Percentiles rank a stretch among this genome's conserved stretches.
Evolutionary conservation across 2,888 invertebrate species (phyloP).

Genomic region (Microplitis deprimator): DNA sequence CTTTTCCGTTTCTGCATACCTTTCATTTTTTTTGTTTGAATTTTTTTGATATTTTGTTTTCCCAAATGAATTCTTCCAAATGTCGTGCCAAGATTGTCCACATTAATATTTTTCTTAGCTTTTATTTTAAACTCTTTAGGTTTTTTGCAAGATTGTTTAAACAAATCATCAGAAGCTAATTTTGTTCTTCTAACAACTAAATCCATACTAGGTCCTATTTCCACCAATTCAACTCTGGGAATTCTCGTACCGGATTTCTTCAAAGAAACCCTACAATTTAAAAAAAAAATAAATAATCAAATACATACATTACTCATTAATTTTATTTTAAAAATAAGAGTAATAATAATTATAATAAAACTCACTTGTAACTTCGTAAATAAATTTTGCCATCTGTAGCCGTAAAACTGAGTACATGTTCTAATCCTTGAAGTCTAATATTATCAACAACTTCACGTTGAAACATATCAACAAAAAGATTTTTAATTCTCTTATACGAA

Average conservation of each 20-base stretch:
- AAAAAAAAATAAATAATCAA: slow-evolving; percentile 4
- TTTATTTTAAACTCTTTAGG: slow-evolving; percentile 84
- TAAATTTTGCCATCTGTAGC: slow-evolving; percentile 85
- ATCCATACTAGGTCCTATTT: slow-evolving; percentile 95
- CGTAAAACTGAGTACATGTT: slow-evolving; percentile 93
- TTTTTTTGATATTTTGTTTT: slow-evolving; percentile 85
- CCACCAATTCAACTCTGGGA: slow-evolving; percentile 92
- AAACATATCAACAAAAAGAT: slow-evolving; percentile 93
- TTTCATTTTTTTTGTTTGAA: slow-evolving; percentile 94
- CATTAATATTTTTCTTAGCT: slow-evolving; percentile 92
- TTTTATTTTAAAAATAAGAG: slow-evolving; percentile 18
- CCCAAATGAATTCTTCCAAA: slow-evolving; percentile 95
- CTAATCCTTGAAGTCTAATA: slow-evolving; percentile 92
- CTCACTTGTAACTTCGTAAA: slow-evolving; percentile 80
- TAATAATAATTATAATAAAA: slow-evolving; percentile 23
- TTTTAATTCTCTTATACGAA: slow-evolving; percentile 88
- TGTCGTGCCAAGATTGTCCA: slow-evolving; percentile 89
- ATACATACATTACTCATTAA: background rate
- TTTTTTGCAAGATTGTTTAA: slow-evolving; percentile 85
- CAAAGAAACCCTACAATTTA: slow-evolving; percentile 80
- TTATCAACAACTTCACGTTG: slow-evolving; percentile 86
- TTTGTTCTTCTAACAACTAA: slow-evolving; percentile 88
- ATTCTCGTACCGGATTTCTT: slow-evolving; percentile 93
- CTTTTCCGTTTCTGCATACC: slow-evolving; percentile 82
- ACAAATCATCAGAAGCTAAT: slow-evolving; percentile 91